Base-by-base conservation (phyloP, 2,113 vertebrate genomes). In the Naja naja region DNA sequence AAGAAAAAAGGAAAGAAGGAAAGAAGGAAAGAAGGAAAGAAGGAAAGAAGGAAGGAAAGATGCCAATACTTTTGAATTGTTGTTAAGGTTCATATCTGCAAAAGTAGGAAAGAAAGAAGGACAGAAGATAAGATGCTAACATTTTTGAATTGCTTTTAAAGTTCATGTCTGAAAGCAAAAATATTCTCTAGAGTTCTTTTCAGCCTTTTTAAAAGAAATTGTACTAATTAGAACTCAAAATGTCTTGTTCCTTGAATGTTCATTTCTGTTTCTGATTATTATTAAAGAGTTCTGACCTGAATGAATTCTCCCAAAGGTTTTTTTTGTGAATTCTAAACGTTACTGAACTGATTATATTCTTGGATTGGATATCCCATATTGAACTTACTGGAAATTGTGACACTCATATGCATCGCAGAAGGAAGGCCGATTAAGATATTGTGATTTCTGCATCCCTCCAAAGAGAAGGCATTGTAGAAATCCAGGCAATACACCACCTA, bases 401-500 rank as follows among this genome's bases (percentile, higher is more conserved):
- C 49, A 53, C 49, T 16, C 49, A 88, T 18, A 20, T 22, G 2
- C 39, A 23, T 89, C 2, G 2, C 88, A 89, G 88, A 34, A 89
- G 55, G 34, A 22, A 39, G 53, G 16, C 34, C 10, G 2, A 45
- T 22, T 58, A 89, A 20, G 20, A 43, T 18, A 87, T 52, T 18
- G 25, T 92, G 90, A 90, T 85, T 16, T 89, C 25, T 95, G 30
- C 23, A 95, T 6, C 9, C 74, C 87, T 69, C 9, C 34, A 87
- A 92, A 95, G 88, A 74, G 8, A 91, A 5, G 5, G 1, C 45
- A 92, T 2, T 89, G 91, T 94, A 87, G 52, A 8, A 93, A 96
- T 69, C 49, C 56, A 90, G 89, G 90, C n/a, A 93, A 69, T 4
- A 85, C 34, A 93, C 91, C 90, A 93, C 53, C 89, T 22, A 91